Percentiles rank a stretch among this genome's conserved stretches.
Evolutionary conservation across 2,888 invertebrate genomes (phyloP).

Genomic region (Acanthoscelides obtectus): DNA sequence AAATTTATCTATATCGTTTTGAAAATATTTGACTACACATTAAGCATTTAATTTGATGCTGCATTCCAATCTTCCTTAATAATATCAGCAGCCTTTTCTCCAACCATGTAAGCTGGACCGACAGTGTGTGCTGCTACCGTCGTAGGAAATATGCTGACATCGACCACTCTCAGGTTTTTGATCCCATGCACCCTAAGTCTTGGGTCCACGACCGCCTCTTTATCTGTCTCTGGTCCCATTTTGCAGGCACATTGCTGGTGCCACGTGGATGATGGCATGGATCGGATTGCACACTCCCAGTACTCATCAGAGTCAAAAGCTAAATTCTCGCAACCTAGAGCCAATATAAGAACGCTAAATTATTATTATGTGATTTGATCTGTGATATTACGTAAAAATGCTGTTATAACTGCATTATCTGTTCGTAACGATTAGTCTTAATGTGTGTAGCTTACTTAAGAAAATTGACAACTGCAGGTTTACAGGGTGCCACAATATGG

Average conservation of each 20-base stretch:
- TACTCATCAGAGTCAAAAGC: conserved; percentile 57
- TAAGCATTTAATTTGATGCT: no score
- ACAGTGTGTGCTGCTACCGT: conserved; percentile 63
- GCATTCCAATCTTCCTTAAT: conserved; percentile 52
- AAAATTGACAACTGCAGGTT: no score
- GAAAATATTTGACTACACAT: no score
- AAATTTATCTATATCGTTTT: no score
- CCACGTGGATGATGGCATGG: conserved; percentile 55
- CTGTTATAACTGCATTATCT: no score
- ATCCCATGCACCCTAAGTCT: conserved; percentile 53
- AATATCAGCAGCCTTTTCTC: conserved; percentile 65
- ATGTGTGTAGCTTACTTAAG: no score
- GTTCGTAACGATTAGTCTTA: no score
- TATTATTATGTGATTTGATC: no score
- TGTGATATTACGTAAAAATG: no score
- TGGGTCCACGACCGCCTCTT: conserved; percentile 27
- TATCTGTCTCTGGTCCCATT: conserved; percentile 51
- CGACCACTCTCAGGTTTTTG: conserved; percentile 58
- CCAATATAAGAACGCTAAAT: not conserved
- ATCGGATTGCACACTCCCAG: conserved; percentile 60
- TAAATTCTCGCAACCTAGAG: conserved; percentile 27
- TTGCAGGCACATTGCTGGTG: conserved; percentile 53
- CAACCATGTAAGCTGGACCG: conserved; percentile 67
- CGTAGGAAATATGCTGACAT: conserved; percentile 64
- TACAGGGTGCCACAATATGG: no score